phyloP scores from a whole-genome alignment of 2,888 invertebrate species.

The Scotopteryx bipunctaria region DNA sequence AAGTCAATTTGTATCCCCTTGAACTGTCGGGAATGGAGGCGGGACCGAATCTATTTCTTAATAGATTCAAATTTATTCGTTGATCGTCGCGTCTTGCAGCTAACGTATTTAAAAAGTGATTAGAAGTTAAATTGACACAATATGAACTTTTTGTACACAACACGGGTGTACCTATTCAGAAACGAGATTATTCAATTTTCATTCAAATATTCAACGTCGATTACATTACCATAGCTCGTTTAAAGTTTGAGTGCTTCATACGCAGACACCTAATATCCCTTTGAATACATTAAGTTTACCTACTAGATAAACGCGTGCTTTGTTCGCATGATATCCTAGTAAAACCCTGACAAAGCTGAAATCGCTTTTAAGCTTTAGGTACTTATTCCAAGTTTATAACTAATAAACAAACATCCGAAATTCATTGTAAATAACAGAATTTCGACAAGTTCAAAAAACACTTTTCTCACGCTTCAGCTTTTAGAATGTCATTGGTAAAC shows the following conservation, averaged over 20 bases:
- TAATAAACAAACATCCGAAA: too few species aligned
- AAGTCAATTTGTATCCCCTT: conserved; percentile 78
- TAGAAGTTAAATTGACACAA: conserved; percentile 83
- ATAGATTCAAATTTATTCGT: conserved; percentile 83
- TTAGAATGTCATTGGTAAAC: too few species aligned
- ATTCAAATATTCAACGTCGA: conserved; percentile 51
- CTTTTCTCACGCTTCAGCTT: too few species aligned
- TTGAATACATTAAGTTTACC: not conserved
- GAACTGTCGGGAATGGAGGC: conserved; percentile 66
- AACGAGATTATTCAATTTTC: conserved; percentile 77
- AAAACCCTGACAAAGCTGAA: too few species aligned
- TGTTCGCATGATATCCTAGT: too few species aligned
- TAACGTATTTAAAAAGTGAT: conserved; percentile 83
- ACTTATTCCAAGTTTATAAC: too few species aligned
- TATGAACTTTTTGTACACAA: conserved; percentile 79
- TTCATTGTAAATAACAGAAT: too few species aligned
- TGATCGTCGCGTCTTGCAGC: conserved; percentile 71
- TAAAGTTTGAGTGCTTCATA: conserved; percentile 20
- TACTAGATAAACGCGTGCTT: too few species aligned
- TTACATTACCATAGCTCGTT: conserved; percentile 40
- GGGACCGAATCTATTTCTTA: conserved; percentile 71
- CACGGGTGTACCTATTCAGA: conserved; percentile 67
- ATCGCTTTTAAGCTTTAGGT: not conserved
- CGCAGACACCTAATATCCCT: not conserved
- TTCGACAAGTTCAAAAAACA: too few species aligned